Percentiles rank a stretch among this genome's conserved stretches.
Evolutionary conservation across 2,797 vertebrate genomes (phyloP).

Genomic region (Dallia pectoralis): DNA sequence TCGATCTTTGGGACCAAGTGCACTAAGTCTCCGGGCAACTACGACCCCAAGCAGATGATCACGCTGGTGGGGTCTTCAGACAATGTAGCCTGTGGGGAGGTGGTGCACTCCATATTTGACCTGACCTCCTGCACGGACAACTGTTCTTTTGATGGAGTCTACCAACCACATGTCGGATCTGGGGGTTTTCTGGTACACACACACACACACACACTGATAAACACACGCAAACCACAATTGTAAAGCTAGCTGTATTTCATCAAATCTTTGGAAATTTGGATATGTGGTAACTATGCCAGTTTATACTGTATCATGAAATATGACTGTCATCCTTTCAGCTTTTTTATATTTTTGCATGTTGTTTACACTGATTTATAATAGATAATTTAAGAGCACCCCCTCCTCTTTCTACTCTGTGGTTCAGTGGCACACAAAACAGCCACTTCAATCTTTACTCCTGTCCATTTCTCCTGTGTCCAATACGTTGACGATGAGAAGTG

Average conservation of each 20-base stretch:
- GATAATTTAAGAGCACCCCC: too few species aligned
- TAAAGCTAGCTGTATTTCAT: background rate
- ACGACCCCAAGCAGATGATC: slow-evolving; percentile 58
- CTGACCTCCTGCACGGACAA: slow-evolving; percentile 75
- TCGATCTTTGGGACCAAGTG: slow-evolving; percentile 82
- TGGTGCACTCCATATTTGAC: slow-evolving; percentile 82
- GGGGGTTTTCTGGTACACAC: slow-evolving; percentile 84
- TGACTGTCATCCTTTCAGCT: too few species aligned
- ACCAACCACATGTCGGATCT: slow-evolving; percentile 79
- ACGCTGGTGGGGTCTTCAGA: slow-evolving; percentile 75
- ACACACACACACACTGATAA: background rate
- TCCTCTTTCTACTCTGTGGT: too few species aligned
- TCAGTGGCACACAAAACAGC: too few species aligned
- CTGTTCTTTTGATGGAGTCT: slow-evolving; percentile 81
- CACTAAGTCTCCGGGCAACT: slow-evolving; percentile 68
- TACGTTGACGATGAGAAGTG: too few species aligned
- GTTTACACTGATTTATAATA: too few species aligned
- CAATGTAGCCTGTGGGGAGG: slow-evolving; percentile 69
- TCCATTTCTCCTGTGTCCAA: too few species aligned
- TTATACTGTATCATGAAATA: too few species aligned
- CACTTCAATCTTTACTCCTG: too few species aligned
- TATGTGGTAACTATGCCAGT: too few species aligned
- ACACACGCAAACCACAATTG: background rate
- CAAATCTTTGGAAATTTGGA: too few species aligned
- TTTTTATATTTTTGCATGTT: too few species aligned